Evolutionary conservation across 1,140 invertebrate species (phyloP).

Genomic region (Anastrepha obliqua): DNA sequence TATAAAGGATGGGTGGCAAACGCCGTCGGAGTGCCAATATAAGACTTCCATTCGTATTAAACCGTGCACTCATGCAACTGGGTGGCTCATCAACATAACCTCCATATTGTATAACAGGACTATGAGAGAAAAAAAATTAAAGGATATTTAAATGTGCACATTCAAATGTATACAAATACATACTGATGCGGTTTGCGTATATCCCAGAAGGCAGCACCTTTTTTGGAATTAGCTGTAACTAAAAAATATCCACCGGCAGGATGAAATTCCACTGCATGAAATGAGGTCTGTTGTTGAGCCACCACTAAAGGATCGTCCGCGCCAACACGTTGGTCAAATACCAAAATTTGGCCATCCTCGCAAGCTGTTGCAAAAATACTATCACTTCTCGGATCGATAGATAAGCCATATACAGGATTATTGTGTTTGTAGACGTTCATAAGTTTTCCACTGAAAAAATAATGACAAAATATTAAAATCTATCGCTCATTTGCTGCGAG

Average conservation of each 20-base stretch:
- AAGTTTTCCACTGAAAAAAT: constrained; percentile 79
- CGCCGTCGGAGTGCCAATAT: constrained; percentile 89
- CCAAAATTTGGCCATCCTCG: constrained; percentile 90
- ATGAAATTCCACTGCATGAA: constrained; percentile 94
- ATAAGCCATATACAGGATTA: constrained; percentile 92
- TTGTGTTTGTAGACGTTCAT: constrained; percentile 88
- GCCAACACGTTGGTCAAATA: constrained; percentile 81
- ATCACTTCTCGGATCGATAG: constrained; percentile 88
- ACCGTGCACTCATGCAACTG: constrained; percentile 94
- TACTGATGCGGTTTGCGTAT: constrained; percentile 88
- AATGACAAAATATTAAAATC: not conserved
- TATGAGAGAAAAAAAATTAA: constrained; percentile 63
- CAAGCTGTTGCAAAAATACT: constrained; percentile 91
- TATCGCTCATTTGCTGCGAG: no score
- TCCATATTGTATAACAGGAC: constrained; percentile 82
- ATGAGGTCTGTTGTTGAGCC: constrained; percentile 82
- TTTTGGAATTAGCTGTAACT: constrained; percentile 91
- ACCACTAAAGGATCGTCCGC: constrained; percentile 77
- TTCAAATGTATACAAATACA: constrained; percentile 36
- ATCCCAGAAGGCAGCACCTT: constrained; percentile 93
- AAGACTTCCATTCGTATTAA: constrained; percentile 86
- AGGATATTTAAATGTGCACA: constrained; percentile 28
- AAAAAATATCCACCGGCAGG: constrained; percentile 87
- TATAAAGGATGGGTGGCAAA: constrained; percentile 89
- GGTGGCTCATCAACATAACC: constrained; percentile 80